phyloP scores from a whole-genome alignment of 2,113 vertebrate genomes.

The Microtus pennsylvanicus region DNA sequence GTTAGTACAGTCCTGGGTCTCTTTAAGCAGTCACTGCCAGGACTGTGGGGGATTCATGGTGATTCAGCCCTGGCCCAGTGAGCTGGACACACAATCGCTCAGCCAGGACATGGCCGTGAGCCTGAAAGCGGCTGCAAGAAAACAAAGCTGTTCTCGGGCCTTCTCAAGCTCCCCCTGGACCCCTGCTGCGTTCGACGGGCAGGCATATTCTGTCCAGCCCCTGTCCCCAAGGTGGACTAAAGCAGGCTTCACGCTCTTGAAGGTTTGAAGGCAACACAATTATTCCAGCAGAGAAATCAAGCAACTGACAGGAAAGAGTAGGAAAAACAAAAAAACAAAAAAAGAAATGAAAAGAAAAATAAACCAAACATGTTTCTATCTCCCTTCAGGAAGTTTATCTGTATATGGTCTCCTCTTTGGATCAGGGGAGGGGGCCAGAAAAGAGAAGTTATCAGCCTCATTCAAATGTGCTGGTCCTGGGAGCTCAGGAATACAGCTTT shows the following conservation, averaged over 20 bases:
- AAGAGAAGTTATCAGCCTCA: neutral
- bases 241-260: neutral
- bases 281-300: neutral
- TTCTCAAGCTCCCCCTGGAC: neutral
- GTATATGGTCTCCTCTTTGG: neutral
- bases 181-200: neutral
- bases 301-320: neutral
- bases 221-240: neutral
- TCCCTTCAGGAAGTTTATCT: neutral
- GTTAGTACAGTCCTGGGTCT: conserved; percentile 13
- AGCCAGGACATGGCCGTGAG: conserved; percentile 64
- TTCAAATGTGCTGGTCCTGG: neutral
- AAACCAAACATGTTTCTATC: neutral
- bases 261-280: neutral
- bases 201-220: neutral
- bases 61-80: conserved; percentile 75
- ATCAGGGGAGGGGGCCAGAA: neutral
- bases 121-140: conserved; percentile 1
- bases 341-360: neutral
- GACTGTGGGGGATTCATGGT: conserved; percentile 63
- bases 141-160: conserved; percentile 55
- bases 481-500: neutral
- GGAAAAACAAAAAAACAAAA: no score
- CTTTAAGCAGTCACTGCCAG: conserved; percentile 72
- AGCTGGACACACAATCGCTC: conserved; percentile 50